Base-by-base conservation (phyloP, 2,113 vertebrate genomes). In the Felis chaus region DNA sequence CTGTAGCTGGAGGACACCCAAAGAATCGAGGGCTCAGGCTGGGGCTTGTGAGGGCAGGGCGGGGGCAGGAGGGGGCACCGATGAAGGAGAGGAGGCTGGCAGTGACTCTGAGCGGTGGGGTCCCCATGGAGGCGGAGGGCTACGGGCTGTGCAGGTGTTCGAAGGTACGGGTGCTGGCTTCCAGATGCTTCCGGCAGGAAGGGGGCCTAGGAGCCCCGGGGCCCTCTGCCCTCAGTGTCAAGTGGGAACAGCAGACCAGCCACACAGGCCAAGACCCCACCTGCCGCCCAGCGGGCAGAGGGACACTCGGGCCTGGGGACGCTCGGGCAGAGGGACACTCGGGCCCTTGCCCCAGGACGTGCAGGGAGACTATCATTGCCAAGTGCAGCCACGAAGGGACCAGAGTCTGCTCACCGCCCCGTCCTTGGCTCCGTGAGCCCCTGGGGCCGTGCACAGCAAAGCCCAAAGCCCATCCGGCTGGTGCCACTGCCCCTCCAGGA, bases 21-120 rank as follows among this genome's bases (percentile, higher is more conserved):
- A 69, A 41, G 86, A 93, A 88, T 83, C 89, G 2, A 4, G 11
- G 92, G 95, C 68, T 97, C 57, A 84, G 87, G 71, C 87, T n/a
- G 79, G 61, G 65, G 89, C 69, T 50, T 79, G 50, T 27, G n/a
- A 11, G 48, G 31, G 76, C 48, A 79, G 76, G 29, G 23, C 1
- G 5, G 33, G 57, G 25, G 11, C 3, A 0, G 78, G 45, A 7
- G 13, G 61, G 94, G 21, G 55, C 41, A 13, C 31, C 0, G 5
- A 53, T 88, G 78, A 61, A 4, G 16, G 45, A 88, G 76, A 80
- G 87, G 73, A 74, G 25, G 33, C 88, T n/a, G 85, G 84, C 63
- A 91, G 33, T 3, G 12, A n/a, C 33, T 21, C 18, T 2, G 50
- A 61, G 55, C 50, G 4, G 14, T 19, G 19, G 14, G 61, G 36